These are phyloP conservation scores for Trissoscelio sp. DNA, from an alignment of 2,888 invertebrate genomes.

Conservation along the genomic window DNA sequence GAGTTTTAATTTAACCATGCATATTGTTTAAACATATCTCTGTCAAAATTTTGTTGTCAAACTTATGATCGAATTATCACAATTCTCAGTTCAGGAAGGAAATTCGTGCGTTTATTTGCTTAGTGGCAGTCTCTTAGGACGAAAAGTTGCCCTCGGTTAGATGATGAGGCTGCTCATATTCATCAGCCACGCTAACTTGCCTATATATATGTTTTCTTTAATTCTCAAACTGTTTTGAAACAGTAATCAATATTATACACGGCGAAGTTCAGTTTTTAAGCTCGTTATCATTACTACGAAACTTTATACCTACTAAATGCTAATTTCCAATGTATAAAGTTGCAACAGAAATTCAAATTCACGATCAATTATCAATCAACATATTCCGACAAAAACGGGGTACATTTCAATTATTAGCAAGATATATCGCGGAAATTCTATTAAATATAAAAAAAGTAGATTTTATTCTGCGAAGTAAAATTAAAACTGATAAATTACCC, in stretches of 20 bases:
- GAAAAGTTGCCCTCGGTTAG: conserved; percentile 26
- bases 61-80: conserved; percentile 66
- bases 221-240: conserved; percentile 25
- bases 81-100: conserved; percentile 39
- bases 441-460: conserved; percentile 13
- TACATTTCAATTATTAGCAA: conserved; percentile 30
- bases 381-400: too few species aligned
- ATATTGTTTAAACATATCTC: conserved; percentile 58
- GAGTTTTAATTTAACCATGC: conserved; percentile 24
- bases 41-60: conserved; percentile 53
- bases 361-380: too few species aligned
- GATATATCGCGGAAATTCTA: conserved; percentile 21
- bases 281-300: background rate
- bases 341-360: too few species aligned
- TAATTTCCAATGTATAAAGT: conserved; percentile 12
- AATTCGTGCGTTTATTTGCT: conserved; percentile 47
- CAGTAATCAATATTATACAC: conserved; percentile 39
- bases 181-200: conserved; percentile 33
- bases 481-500: conserved; percentile 55
- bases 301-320: background rate
- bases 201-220: conserved; percentile 45
- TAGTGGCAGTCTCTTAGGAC: conserved; percentile 58
- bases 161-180: conserved; percentile 57
- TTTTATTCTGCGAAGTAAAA: conserved; percentile 33
- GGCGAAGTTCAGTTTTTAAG: conserved; percentile 2